Conservation (phyloP, 1,140 invertebrate species). For the Polypedilum vanderplanki region DNA sequence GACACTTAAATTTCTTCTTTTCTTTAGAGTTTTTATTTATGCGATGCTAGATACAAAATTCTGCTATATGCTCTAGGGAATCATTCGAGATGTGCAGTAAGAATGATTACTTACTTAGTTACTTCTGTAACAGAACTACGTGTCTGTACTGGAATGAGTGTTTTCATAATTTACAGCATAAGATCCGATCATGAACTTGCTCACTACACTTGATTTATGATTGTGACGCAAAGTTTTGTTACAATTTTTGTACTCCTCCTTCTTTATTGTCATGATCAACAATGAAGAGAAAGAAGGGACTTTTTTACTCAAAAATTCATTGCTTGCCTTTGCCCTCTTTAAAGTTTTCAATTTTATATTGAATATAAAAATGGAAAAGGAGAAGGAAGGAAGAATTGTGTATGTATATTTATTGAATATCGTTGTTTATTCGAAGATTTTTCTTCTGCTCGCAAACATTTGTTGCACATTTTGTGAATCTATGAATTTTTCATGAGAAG, state of each 20-base stretch:
- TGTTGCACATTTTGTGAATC: no score
- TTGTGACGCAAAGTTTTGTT: background rate
- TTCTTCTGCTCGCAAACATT: no score
- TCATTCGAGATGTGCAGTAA: background rate
- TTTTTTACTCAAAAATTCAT: conserved; percentile 13
- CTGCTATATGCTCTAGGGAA: background rate
- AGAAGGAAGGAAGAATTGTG: background rate
- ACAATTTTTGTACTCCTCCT: background rate
- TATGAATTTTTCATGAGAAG: no score
- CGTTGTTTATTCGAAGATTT: no score
- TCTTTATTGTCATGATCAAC: background rate
- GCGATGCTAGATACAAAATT: background rate
- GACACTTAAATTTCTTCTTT: background rate
- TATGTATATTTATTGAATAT: no score
- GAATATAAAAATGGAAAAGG: background rate
- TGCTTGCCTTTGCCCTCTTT: background rate
- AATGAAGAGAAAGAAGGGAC: background rate
- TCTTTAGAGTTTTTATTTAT: background rate
- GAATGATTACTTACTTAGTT: conserved; percentile 9
- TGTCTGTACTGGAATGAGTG: background rate
- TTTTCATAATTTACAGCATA: conserved; percentile 1
- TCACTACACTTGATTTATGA: conserved; percentile 18
- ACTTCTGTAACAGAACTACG: background rate
- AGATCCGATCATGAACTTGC: conserved; percentile 4
- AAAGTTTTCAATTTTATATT: background rate